phyloP scores from a whole-genome alignment of 2,113 vertebrate genomes.

The Actenoides hombroni region DNA sequence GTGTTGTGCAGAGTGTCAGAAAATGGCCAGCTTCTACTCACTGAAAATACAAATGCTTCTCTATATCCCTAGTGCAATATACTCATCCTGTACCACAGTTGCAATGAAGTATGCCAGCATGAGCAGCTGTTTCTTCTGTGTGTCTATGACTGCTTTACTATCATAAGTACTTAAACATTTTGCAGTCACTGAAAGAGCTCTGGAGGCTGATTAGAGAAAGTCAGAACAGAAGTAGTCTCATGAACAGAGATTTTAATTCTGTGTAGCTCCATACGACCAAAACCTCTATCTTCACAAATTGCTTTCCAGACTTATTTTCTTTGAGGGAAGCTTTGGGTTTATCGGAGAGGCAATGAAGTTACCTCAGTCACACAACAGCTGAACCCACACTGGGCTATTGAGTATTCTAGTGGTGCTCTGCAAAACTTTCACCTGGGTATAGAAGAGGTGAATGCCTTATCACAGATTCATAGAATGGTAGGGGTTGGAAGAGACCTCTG shows the following conservation, averaged over 20 bases:
- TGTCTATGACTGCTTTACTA: not conserved
- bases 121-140: conserved; percentile 1
- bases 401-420: not conserved
- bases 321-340: not conserved
- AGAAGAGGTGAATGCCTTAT: not conserved
- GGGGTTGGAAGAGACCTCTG: too few species aligned
- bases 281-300: accelerated
- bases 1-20: not conserved
- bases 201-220: not conserved
- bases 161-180: not conserved
- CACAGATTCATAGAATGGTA: too few species aligned
- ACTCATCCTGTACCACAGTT: not conserved
- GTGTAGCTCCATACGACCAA: not conserved
- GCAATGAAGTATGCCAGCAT: not conserved
- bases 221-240: not conserved
- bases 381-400: not conserved
- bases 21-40: not conserved
- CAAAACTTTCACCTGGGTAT: not conserved
- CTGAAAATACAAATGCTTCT: not conserved
- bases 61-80: not conserved
- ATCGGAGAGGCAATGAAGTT: not conserved
- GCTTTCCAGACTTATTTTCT: not conserved
- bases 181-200: not conserved
- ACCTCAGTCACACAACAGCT: accelerated
- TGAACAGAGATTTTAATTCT: not conserved